A percentile compares a stretch with the other conserved stretches of the same genome.
Conservation (phyloP, 2,113 vertebrate genomes). For the Ivindomyrus marchei region DNA sequence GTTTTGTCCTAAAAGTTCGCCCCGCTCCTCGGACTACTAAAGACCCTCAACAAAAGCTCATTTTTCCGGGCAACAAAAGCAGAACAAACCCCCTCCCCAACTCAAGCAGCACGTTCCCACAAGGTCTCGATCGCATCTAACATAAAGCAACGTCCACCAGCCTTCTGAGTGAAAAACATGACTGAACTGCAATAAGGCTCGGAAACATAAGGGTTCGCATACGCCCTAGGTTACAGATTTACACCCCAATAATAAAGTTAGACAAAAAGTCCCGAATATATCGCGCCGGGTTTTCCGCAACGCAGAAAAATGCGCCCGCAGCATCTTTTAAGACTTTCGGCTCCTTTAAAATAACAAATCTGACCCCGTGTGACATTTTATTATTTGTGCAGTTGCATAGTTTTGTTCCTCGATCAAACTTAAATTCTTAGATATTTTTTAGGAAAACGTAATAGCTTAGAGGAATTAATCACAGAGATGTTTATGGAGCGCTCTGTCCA, state of each 20-base stretch:
- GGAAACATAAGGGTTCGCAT: neutral
- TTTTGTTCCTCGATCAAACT: neutral
- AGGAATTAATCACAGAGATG: neutral
- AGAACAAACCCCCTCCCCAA: conserved; percentile 60
- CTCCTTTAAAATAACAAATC: neutral
- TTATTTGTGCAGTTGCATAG: neutral
- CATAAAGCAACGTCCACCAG: neutral
- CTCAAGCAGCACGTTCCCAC: conserved; percentile 28
- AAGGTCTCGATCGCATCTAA: neutral
- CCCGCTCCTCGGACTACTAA: conserved; percentile 53
- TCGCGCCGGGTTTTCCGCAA: neutral
- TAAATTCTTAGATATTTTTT: neutral
- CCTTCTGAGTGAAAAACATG: neutral
- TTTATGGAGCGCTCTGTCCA: neutral
- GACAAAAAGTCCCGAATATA: neutral
- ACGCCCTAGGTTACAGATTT: neutral
- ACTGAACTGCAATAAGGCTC: neutral
- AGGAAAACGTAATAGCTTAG: neutral
- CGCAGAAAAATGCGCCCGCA: neutral
- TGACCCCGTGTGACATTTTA: neutral
- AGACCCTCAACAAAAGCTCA: conserved; percentile 64
- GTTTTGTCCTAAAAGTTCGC: conserved; percentile 54
- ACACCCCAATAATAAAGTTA: neutral
- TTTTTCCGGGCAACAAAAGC: conserved; percentile 67
- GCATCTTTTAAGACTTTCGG: neutral